A percentile compares a stretch with the other conserved stretches of the same genome.
These are phyloP conservation scores for Cynaeus angustus DNA, from an alignment of 2,888 invertebrate species.

Conservation along the genomic window DNA sequence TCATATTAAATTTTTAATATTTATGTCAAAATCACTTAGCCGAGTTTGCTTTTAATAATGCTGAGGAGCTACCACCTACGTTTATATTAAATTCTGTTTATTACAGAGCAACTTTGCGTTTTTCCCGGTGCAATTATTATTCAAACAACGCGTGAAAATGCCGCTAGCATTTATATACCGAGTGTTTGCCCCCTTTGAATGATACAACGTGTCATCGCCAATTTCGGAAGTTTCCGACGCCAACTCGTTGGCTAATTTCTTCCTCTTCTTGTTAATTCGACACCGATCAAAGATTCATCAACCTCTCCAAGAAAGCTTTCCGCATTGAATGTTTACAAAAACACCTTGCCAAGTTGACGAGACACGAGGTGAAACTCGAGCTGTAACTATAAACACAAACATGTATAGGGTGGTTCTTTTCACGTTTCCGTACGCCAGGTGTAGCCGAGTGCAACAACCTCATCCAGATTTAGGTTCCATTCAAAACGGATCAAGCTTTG, in stretches of 20 bases:
- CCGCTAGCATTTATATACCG: too few relatives aligned
- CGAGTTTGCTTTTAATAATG: conserved; percentile 52
- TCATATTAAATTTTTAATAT: conserved; percentile 64
- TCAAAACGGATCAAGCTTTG: conserved; percentile 15
- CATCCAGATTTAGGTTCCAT: conserved; percentile 28
- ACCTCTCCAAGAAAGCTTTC: background rate
- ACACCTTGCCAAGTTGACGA: conserved; percentile 5
- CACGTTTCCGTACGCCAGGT: conserved; percentile 19
- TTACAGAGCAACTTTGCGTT: conserved; percentile 17
- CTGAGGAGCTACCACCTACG: conserved; percentile 29
- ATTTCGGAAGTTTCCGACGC: too few relatives aligned
- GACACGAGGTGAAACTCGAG: conserved; percentile 5
- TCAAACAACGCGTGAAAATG: too few relatives aligned
- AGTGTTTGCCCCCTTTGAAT: too few relatives aligned
- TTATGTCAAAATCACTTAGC: conserved; percentile 60
- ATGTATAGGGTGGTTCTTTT: conserved; percentile 18
- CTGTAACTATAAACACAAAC: conserved; percentile 27
- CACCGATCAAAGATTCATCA: conserved; percentile 27
- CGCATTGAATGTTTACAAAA: background rate
- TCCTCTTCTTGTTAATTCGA: conserved; percentile 9
- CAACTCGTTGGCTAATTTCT: too few relatives aligned
- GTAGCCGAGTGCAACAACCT: conserved; percentile 20
- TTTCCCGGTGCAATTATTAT: background rate
- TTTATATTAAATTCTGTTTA: conserved; percentile 48
- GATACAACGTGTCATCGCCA: too few relatives aligned